Base-by-base conservation (phyloP, 2,113 vertebrate species). In the Notothenia coriiceps region DNA sequence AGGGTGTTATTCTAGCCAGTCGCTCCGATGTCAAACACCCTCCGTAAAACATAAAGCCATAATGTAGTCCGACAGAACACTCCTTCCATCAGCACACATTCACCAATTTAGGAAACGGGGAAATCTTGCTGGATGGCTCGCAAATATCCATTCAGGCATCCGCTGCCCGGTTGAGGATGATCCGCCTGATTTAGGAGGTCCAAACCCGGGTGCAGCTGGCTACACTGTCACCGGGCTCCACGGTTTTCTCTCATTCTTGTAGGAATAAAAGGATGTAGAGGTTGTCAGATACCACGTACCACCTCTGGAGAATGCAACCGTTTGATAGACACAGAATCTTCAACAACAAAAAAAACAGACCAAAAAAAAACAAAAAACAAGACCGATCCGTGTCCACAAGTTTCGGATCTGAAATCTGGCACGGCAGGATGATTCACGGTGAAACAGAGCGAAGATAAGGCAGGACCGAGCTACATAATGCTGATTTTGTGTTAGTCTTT, bases 61-160 rank as follows among this genome's bases (percentile, higher is more conserved):
- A 0, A 69, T 81, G 87, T 54, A 89, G 88, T 86, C 92, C 89
- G 83, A 76, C 76, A 54, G 51, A 71, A 70, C 89, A 44, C 90
- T 92, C 92, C 94, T 92, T 93, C 69, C 84, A 93, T 86, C 88
- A 82, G 90, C 71, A 73, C 80, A 13, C 61, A 87, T 80, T 85
- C 79, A 76, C 60, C 76, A 80, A 52, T 77, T 83, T 74, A 82
- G 77, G 81, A 79, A 78, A 73, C 88, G 74, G 51, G 29, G 86
- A 75, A 67, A 87, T 82, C 80, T 86, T 50, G 72, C 60, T 68
- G 69, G 85, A 79, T 82, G 79, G 74, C 82, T 87, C 14, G 68
- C 82, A 60, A 70, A 68, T 86, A 88, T 90, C 85, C 93, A 93
- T 92, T 92, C 87, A 93, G 86, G 87, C 90, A 90, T 91, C 89